Evolutionary conservation across 2,888 invertebrate genomes (phyloP).

Genomic region (Nomada hirtipes): DNA sequence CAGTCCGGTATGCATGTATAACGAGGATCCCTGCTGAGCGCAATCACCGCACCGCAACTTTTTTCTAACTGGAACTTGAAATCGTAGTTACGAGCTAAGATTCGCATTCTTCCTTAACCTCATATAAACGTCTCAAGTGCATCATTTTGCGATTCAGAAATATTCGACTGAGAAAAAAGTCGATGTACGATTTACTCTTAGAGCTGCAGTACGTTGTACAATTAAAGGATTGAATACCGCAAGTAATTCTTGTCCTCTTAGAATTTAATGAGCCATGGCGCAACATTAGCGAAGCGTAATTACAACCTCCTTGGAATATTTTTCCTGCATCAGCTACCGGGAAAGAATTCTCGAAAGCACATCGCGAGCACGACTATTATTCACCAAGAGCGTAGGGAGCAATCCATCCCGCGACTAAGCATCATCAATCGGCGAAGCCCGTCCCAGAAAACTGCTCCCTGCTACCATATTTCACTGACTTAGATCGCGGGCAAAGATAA

Average conservation of each 20-base stretch:
- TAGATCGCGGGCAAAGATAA: conserved; percentile 48
- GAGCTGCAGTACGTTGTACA: no score
- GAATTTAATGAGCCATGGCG: neutral
- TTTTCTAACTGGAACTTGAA: neutral
- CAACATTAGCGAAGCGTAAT: no score
- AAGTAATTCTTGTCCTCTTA: no score
- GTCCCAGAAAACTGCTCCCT: conserved; percentile 24
- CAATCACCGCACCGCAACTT: conserved; percentile 17
- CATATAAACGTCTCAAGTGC: neutral
- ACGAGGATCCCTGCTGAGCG: conserved; percentile 23
- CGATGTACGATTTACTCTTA: no score
- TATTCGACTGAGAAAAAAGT: no score
- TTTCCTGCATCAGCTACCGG: neutral
- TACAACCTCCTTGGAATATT: neutral
- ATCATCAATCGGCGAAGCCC: conserved; percentile 43
- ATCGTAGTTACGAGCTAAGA: neutral
- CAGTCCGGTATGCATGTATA: conserved; percentile 55
- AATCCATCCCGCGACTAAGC: conserved; percentile 38
- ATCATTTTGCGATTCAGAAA: no score
- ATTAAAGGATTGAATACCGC: no score
- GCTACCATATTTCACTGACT: conserved; percentile 52
- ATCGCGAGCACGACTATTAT: conserved; percentile 34
- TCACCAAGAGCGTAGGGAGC: conserved; percentile 20
- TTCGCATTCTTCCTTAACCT: neutral
- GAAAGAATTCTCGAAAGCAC: neutral